Percentiles rank a stretch among this genome's conserved stretches.
Conservation (phyloP, 1,140 invertebrate genomes). For the Yoshiicerus persimilis region DNA sequence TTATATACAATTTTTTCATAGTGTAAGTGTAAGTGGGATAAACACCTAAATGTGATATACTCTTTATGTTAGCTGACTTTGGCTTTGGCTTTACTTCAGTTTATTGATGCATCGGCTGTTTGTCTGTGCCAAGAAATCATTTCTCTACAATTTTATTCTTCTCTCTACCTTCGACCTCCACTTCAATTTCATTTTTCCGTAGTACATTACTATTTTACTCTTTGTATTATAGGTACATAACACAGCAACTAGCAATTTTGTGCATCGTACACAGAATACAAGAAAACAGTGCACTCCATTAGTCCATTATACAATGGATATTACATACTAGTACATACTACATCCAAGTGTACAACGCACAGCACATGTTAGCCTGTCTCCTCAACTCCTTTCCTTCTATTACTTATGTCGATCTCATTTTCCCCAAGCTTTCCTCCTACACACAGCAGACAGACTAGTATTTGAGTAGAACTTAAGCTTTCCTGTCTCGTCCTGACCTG, state of each 20-base stretch:
- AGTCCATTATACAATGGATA: not conserved
- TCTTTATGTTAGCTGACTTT: no score
- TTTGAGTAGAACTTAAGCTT: not conserved
- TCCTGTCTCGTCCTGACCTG: not conserved
- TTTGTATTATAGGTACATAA: not conserved
- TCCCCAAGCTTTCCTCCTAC: not conserved
- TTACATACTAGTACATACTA: not conserved
- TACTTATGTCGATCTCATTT: not conserved
- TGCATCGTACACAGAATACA: no score
- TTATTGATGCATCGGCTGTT: not conserved
- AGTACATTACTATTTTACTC: not conserved
- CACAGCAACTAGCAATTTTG: not conserved
- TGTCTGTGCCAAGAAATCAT: not conserved
- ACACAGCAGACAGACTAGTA: not conserved
- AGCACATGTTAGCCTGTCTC: not conserved
- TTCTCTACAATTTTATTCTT: not conserved
- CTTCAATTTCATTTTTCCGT: not conserved
- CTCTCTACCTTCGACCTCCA: not conserved
- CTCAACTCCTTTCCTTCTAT: not conserved
- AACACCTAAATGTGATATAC: no score
- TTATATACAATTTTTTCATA: no score
- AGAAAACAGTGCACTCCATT: not conserved
- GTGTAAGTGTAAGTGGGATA: no score
- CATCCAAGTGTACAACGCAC: not conserved
- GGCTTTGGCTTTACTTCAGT: not conserved